Percentiles rank a stretch among this genome's conserved stretches.
phyloP scores from a whole-genome alignment of 2,113 vertebrate species.

The Eulemur macaco region DNA sequence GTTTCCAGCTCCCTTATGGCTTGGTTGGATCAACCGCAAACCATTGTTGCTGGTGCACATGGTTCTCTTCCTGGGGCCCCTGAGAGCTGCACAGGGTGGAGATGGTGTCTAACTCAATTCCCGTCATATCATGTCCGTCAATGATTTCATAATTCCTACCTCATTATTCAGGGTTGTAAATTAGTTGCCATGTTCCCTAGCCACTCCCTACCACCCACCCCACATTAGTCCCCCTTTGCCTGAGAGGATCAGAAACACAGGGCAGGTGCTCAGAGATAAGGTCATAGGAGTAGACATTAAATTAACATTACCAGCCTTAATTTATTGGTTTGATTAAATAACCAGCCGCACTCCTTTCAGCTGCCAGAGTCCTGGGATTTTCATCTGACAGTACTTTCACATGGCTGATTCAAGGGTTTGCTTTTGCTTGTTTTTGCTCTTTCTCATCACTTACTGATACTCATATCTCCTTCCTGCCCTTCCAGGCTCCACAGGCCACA shows the following conservation, averaged over 20 bases:
- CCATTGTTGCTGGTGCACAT: not conserved
- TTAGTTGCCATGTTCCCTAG: not conserved
- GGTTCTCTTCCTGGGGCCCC: not conserved
- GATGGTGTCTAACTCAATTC: not conserved
- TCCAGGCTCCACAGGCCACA: not conserved
- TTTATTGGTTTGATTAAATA: not conserved
- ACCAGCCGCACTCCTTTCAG: not conserved
- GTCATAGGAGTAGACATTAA: not conserved
- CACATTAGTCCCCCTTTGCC: not conserved
- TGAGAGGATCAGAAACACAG: not conserved
- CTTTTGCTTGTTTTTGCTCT: not conserved
- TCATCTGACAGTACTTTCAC: not conserved
- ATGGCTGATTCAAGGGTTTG: not conserved
- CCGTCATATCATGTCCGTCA: not conserved
- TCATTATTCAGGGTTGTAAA: not conserved
- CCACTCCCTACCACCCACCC: not conserved
- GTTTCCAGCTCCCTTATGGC: not conserved
- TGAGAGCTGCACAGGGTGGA: not conserved
- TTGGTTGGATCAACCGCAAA: not conserved
- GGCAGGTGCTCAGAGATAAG: not conserved
- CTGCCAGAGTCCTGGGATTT: not conserved
- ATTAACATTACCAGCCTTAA: not conserved
- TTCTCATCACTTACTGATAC: not conserved
- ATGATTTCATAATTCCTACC: slow-evolving; percentile 18
- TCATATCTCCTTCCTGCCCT: not conserved